These are phyloP conservation scores for Phaetusa simplex DNA, from an alignment of 2,113 vertebrate genomes.

Conservation along the genomic window DNA sequence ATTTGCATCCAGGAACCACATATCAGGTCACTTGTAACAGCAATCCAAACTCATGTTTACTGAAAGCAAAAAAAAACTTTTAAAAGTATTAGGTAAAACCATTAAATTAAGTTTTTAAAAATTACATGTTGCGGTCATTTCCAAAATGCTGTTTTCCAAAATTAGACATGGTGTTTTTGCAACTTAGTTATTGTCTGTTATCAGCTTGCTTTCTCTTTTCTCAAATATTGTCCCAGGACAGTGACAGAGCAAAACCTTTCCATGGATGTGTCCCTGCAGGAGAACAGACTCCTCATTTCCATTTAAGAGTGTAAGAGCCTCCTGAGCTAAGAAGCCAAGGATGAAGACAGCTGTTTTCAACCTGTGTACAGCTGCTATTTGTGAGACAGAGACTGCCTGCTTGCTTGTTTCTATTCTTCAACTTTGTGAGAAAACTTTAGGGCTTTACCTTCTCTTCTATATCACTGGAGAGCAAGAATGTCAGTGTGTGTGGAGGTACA, in stretches of 20 bases:
- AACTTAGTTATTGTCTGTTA: neutral
- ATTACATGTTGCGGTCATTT: neutral
- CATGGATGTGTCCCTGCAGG: neutral
- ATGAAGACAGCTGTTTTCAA: neutral
- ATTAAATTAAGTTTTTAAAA: neutral
- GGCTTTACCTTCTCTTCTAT: neutral
- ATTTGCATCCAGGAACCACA: neutral
- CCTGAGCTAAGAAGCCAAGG: neutral
- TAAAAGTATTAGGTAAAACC: neutral
- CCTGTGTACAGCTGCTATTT: neutral
- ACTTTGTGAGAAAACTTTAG: neutral
- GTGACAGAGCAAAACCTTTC: neutral
- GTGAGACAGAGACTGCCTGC: neutral
- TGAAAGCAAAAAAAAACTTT: neutral
- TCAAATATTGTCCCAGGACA: neutral
- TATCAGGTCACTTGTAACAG: neutral
- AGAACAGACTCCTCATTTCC: neutral
- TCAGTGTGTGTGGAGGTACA: rapidly evolving
- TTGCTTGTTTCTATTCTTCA: neutral
- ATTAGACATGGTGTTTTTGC: neutral
- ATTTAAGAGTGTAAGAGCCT: neutral
- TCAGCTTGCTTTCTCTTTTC: neutral
- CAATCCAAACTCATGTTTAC: neutral
- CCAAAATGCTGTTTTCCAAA: neutral
- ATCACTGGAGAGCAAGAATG: neutral